Base-by-base conservation (phyloP, 1,140 invertebrate genomes). In the Elymnias hypermnestra region DNA sequence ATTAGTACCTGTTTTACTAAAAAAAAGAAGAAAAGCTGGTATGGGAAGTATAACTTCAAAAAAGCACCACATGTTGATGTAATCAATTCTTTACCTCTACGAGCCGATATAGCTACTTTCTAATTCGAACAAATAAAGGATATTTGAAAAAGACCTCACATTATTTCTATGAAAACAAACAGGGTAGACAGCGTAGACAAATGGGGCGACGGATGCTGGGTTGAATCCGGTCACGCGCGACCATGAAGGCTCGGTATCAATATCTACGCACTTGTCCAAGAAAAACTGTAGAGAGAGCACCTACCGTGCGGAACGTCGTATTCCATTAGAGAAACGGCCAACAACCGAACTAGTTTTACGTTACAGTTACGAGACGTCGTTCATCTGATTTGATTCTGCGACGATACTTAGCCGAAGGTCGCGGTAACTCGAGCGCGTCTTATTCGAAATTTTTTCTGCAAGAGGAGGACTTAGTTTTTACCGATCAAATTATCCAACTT, bases 321-420 rank as follows among this genome's bases (percentile, higher is more conserved):
- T 69, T 65, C 63, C 72, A 83, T 79, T 83, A 83, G 66, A 76
- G 72, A 65, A 64, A 57, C 60, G 62, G 50, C 62, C 53, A 60
- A 76, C 64, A 62, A 39, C 60, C 63, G 77, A 79, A 83, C 73
- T 79, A 77, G 78, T 79, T 82, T 75, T 57, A 67, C 54, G 63
- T 60, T 66, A 81, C 77, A 78, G 77, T 82, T 82, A 82, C 59
- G 50, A 70, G 64, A 60, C 53, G 53, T 54, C 53, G 60, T 53
- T 33, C 33, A 17, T 36, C 33, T 36, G 54, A 68, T 73, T 73
- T 60, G 63, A 73, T 76, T 78, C 65, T 53, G 72, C 71, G 72
- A 74, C 59, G 70, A 69, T 68, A 68, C 60, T 59, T 61, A 67
- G 58, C 49, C 72, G 77, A 78, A 82, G 77, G 77, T 78, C 74